phyloP scores from a whole-genome alignment of 2,888 invertebrate species.

The Laothoe populi region DNA sequence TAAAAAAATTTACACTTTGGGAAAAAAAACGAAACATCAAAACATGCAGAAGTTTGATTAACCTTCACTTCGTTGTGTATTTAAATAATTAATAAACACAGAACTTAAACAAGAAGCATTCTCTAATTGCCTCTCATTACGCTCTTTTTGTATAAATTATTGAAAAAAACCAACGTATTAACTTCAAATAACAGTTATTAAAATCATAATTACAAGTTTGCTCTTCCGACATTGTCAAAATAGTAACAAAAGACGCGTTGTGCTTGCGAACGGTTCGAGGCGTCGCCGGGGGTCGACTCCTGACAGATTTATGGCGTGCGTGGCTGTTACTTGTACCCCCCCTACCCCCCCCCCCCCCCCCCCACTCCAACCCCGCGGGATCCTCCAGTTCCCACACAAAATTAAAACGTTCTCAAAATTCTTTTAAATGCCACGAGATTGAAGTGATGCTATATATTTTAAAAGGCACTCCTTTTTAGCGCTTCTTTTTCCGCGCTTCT shows the following conservation, averaged over 20 bases:
- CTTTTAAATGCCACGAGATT: constrained; percentile 58
- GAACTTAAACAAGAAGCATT: too few species aligned
- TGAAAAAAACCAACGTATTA: background rate
- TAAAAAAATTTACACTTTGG: background rate
- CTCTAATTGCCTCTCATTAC: too few species aligned
- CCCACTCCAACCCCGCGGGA: constrained; percentile 18
- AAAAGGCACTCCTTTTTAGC: constrained; percentile 33
- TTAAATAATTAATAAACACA: too few species aligned
- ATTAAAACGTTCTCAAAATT: constrained; percentile 72
- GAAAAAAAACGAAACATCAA: too few species aligned
- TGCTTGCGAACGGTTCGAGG: constrained; percentile 64
- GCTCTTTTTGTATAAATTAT: background rate
- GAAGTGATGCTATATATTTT: constrained; percentile 49
- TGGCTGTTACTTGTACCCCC: constrained; percentile 67
- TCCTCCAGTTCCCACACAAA: constrained; percentile 47
- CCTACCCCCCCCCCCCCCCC: constrained; percentile 40
- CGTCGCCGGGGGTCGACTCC: constrained; percentile 66
- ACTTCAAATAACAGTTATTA: background rate
- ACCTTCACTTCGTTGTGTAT: too few species aligned
- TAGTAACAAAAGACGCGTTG: constrained; percentile 45
- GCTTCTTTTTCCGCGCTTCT: constrained; percentile 42
- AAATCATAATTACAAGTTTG: constrained; percentile 13
- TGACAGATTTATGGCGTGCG: constrained; percentile 80
- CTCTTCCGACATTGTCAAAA: constrained; percentile 38
- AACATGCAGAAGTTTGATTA: too few species aligned